phyloP scores from a whole-genome alignment of 2,888 invertebrate genomes.

The Eucera pruinosa region DNA sequence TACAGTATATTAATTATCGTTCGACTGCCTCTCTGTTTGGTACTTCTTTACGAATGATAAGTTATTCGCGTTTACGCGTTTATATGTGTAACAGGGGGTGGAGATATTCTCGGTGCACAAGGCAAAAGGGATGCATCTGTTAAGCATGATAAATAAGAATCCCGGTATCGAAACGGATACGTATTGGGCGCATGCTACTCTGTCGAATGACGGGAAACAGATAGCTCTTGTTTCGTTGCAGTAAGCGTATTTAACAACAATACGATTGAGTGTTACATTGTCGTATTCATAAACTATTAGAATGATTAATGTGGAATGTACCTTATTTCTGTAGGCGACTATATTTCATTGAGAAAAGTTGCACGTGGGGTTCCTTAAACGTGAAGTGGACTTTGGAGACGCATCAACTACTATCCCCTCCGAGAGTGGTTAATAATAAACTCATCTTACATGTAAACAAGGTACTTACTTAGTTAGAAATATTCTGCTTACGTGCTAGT shows the following conservation, averaged over 20 bases:
- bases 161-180: slow-evolving; percentile 88
- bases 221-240: slow-evolving; percentile 89
- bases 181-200: slow-evolving; percentile 90
- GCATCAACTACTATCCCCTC: slow-evolving; percentile 89
- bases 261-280: too few species aligned
- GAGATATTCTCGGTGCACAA: slow-evolving; percentile 90
- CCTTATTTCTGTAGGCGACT: slow-evolving; percentile 87
- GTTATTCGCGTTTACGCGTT: too few species aligned
- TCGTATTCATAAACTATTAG: too few species aligned
- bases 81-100: slow-evolving; percentile 89
- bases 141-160: slow-evolving; percentile 88
- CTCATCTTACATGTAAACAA: slow-evolving; percentile 90
- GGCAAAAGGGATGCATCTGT: slow-evolving; percentile 89
- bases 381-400: slow-evolving; percentile 91
- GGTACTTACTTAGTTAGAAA: too few species aligned
- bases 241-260: too few species aligned
- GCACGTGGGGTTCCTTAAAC: slow-evolving; percentile 90
- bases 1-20: too few species aligned
- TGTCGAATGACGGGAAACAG: slow-evolving; percentile 87
- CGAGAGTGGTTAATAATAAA: slow-evolving; percentile 86
- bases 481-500: too few species aligned
- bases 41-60: too few species aligned
- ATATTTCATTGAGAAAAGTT: slow-evolving; percentile 89
- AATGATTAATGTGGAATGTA: too few species aligned
- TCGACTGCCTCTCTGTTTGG: too few species aligned